Evolutionary conservation across 2,888 invertebrate genomes (phyloP).

Genomic region (Petrophora chlorosata): DNA sequence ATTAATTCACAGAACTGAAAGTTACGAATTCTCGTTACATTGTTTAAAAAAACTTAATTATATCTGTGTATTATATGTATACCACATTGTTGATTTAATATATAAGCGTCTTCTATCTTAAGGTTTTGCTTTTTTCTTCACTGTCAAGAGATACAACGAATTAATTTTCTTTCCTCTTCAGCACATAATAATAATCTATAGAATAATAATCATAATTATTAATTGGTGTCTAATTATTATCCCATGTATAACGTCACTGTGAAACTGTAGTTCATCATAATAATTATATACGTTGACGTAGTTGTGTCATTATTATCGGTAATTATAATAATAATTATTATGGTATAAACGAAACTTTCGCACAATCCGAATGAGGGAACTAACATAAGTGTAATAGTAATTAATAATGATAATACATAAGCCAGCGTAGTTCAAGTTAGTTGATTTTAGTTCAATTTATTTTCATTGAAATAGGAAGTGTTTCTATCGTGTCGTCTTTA

Average conservation of each 20-base stretch:
- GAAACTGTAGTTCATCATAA: conserved; percentile 51
- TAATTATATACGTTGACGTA: conserved; percentile 66
- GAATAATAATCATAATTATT: conserved; percentile 61
- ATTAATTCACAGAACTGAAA: conserved; percentile 83
- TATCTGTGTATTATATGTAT: conserved; percentile 72
- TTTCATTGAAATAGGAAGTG: neutral
- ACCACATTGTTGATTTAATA: conserved; percentile 77
- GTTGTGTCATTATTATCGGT: conserved; percentile 68
- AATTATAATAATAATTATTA: conserved; percentile 50
- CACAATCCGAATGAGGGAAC: conserved; percentile 79
- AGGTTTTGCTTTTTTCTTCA: conserved; percentile 38
- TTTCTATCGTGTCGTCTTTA: neutral
- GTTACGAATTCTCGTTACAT: conserved; percentile 76
- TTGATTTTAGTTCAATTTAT: conserved; percentile 2
- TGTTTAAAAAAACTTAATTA: conserved; percentile 72
- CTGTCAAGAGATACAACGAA: conserved; percentile 72
- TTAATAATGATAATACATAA: conserved; percentile 57
- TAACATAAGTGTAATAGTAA: conserved; percentile 73
- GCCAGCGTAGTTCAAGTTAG: conserved; percentile 28
- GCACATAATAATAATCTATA: conserved; percentile 53
- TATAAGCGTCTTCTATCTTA: conserved; percentile 70
- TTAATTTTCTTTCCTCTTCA: conserved; percentile 54
- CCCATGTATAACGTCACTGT: conserved; percentile 42
- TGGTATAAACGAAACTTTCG: conserved; percentile 71
- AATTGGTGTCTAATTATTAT: conserved; percentile 79